These are phyloP conservation scores for Ceyx cyanopectus DNA, from an alignment of 2,113 vertebrate genomes.

Conservation along the genomic window DNA sequence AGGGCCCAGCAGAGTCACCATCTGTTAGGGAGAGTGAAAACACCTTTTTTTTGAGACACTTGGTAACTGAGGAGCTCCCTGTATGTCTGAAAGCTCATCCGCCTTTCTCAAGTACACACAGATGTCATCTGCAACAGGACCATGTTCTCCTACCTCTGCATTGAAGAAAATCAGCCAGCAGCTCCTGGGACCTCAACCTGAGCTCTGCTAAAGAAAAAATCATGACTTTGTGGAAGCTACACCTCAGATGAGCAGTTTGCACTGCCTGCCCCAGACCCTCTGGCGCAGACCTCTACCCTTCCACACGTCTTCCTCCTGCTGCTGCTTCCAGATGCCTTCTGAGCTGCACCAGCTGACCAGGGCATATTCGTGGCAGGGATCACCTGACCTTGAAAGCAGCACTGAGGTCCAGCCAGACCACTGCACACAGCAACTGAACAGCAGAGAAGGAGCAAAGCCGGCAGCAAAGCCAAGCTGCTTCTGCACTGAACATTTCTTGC, in stretches of 20 bases:
- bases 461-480: background rate
- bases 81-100: background rate
- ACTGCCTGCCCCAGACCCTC: background rate
- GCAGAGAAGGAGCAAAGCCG: background rate
- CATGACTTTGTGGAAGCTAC: background rate
- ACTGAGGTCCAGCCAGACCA: too few relatives aligned
- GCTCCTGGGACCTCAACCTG: background rate
- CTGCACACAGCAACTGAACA: rapidly evolving
- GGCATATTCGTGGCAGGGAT: too few relatives aligned
- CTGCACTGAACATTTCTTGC: rapidly evolving
- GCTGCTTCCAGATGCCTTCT: background rate
- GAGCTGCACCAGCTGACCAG: background rate
- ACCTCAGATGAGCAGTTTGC: too few relatives aligned
- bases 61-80: too few relatives aligned
- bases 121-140: rapidly evolving
- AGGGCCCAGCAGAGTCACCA: too few relatives aligned
- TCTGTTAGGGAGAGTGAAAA: background rate
- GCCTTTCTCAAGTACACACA: too few relatives aligned
- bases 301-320: rapidly evolving
- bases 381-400: too few relatives aligned
- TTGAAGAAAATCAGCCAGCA: background rate
- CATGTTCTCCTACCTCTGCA: too few relatives aligned
- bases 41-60: background rate
- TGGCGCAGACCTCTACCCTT: background rate
- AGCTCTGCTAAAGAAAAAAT: rapidly evolving